These are phyloP conservation scores for Echinarachnius parma DNA, from an alignment of 53 echinoderm and acorn worm genomes.

Conservation along the genomic window DNA sequence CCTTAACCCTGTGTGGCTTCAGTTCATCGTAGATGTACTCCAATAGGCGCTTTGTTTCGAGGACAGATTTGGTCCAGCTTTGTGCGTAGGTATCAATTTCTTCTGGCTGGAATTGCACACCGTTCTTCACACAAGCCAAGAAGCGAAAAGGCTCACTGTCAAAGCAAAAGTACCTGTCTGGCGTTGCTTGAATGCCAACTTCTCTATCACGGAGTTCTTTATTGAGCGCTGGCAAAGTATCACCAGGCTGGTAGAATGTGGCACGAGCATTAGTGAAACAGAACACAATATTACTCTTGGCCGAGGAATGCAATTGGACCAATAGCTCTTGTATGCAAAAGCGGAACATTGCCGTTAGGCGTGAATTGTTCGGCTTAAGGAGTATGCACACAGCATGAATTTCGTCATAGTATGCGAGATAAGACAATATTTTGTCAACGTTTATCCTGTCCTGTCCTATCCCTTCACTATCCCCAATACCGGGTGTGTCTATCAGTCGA, in stretches of 20 bases:
- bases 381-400: slow-evolving; percentile 39
- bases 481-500: too few relatives aligned
- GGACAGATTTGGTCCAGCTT: too few relatives aligned
- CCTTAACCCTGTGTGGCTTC: not conserved
- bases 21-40: too few relatives aligned
- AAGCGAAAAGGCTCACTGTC: slow-evolving; percentile 39
- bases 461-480: too few relatives aligned
- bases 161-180: slow-evolving; percentile 25
- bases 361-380: slow-evolving; percentile 40
- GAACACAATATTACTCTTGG: slow-evolving; percentile 33
- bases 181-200: slow-evolving; percentile 14
- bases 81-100: too few relatives aligned
- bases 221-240: slow-evolving; percentile 32
- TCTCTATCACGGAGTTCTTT: slow-evolving; percentile 17
- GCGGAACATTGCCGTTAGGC: slow-evolving; percentile 29
- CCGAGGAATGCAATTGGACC: slow-evolving; percentile 18
- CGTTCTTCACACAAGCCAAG: slow-evolving; percentile 22
- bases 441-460: too few relatives aligned
- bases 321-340: slow-evolving; percentile 33
- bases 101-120: not conserved
- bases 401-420: slow-evolving; percentile 20
- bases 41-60: too few relatives aligned
- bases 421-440: too few relatives aligned
- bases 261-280: slow-evolving; percentile 32
- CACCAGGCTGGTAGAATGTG: slow-evolving; percentile 33